Conservation (phyloP, 2,113 vertebrate species). For the Murina feae region DNA sequence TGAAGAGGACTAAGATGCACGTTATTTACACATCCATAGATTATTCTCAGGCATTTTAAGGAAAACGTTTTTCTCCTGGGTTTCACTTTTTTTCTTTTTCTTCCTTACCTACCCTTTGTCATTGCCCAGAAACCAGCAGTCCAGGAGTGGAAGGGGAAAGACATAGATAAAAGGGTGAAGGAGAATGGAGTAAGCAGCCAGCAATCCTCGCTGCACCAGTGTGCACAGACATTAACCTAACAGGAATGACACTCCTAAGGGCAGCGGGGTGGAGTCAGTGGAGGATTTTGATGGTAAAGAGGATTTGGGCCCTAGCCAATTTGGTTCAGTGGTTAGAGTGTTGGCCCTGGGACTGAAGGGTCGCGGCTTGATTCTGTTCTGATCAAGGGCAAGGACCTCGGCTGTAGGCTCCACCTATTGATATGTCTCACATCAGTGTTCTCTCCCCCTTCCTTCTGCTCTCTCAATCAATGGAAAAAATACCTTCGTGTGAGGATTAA, state of each 20-base stretch:
- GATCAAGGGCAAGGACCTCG: too few relatives aligned
- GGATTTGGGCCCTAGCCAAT: not conserved
- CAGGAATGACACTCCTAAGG: not conserved
- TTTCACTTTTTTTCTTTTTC: not conserved
- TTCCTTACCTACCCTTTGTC: not conserved
- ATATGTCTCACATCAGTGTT: too few relatives aligned
- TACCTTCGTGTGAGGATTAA: too few relatives aligned
- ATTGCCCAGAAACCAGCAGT: conserved; percentile 35
- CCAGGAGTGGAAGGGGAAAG: not conserved
- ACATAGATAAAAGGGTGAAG: not conserved
- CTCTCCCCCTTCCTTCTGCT: too few relatives aligned
- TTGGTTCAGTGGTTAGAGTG: too few relatives aligned
- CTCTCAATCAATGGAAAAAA: too few relatives aligned
- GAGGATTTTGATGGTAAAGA: conserved; percentile 6
- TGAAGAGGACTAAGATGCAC: not conserved
- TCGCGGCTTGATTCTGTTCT: too few relatives aligned
- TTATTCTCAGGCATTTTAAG: conserved; percentile 8
- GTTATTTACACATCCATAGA: not conserved
- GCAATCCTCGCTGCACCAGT: not conserved
- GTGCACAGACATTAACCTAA: not conserved
- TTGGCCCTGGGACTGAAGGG: too few relatives aligned
- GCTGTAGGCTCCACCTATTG: too few relatives aligned
- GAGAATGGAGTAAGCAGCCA: not conserved
- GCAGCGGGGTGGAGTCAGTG: not conserved
- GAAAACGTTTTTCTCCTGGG: not conserved